Conservation (phyloP, 2,888 invertebrate species). For the Apodemia zela region DNA sequence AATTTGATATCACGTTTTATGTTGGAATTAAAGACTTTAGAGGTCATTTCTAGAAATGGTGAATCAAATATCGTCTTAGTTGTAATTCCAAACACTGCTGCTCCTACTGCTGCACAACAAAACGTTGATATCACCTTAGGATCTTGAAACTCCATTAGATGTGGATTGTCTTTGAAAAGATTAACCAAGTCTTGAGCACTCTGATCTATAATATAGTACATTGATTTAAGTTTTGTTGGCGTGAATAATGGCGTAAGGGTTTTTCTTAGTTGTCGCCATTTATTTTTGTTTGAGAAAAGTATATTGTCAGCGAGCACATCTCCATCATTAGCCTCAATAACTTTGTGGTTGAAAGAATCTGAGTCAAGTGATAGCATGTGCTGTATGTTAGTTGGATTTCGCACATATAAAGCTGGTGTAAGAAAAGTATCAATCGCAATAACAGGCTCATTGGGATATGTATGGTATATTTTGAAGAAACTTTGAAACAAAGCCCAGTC, state of each 20-base stretch:
- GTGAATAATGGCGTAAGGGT: slow-evolving; percentile 47
- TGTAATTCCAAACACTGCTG: slow-evolving; percentile 51
- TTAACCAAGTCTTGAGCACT: slow-evolving; percentile 39
- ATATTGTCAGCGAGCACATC: slow-evolving; percentile 37
- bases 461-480: slow-evolving; percentile 43
- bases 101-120: slow-evolving; percentile 41
- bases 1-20: slow-evolving; percentile 32
- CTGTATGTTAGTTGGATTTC: slow-evolving; percentile 39
- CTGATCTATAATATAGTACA: slow-evolving; percentile 44
- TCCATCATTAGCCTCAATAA: slow-evolving; percentile 27
- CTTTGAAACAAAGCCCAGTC: slow-evolving; percentile 45
- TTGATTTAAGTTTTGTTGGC: slow-evolving; percentile 42
- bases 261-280: slow-evolving; percentile 43
- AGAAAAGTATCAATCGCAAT: slow-evolving; percentile 43
- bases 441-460: slow-evolving; percentile 45
- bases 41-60: slow-evolving; percentile 40
- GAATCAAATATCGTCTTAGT: slow-evolving; percentile 44
- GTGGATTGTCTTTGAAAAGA: slow-evolving; percentile 41
- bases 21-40: slow-evolving; percentile 28
- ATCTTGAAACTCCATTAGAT: slow-evolving; percentile 35
- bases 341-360: slow-evolving; percentile 38
- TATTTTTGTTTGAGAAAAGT: slow-evolving; percentile 36
- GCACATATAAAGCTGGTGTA: slow-evolving; percentile 36
- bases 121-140: slow-evolving; percentile 36
- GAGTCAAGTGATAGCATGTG: slow-evolving; percentile 38